A percentile compares a stretch with the other conserved stretches of the same genome.
Evolutionary conservation across 2,797 vertebrate genomes (phyloP).

Genomic region (Telmatherina bonti): DNA sequence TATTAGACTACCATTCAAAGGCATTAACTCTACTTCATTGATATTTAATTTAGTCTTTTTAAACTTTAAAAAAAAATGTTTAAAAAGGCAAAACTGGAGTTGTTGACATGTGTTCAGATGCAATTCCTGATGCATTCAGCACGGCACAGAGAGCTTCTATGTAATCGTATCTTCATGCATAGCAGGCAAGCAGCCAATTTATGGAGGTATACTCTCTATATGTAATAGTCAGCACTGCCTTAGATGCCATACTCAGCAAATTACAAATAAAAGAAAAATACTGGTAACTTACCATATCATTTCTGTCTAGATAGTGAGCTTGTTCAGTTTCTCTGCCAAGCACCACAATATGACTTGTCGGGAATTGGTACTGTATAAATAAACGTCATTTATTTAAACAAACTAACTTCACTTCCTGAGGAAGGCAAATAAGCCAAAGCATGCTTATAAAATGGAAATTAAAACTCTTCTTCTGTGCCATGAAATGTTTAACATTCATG

Average conservation of each 20-base stretch:
- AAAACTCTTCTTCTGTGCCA: too few species aligned
- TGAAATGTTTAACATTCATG: too few species aligned
- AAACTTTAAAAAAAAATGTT: too few species aligned
- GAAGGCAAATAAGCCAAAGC: neutral
- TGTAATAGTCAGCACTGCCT: neutral
- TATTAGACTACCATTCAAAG: neutral
- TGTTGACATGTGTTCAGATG: neutral
- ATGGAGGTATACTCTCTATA: neutral
- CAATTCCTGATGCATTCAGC: neutral
- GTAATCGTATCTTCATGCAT: neutral
- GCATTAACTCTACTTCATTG: neutral
- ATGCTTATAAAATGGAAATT: neutral
- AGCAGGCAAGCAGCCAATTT: neutral
- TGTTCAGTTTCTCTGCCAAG: too few species aligned
- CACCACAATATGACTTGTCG: neutral
- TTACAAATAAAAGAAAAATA: neutral
- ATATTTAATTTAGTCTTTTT: neutral
- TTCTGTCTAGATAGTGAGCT: neutral
- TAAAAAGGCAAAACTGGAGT: neutral
- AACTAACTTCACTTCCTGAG: too few species aligned
- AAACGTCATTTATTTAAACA: too few species aligned
- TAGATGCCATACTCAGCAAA: neutral
- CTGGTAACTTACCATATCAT: too few species aligned
- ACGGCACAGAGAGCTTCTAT: too few species aligned
- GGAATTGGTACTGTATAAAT: too few species aligned